These are phyloP conservation scores for Heliconius hewitsoni DNA, from an alignment of 1,140 invertebrate genomes.

Conservation along the genomic window DNA sequence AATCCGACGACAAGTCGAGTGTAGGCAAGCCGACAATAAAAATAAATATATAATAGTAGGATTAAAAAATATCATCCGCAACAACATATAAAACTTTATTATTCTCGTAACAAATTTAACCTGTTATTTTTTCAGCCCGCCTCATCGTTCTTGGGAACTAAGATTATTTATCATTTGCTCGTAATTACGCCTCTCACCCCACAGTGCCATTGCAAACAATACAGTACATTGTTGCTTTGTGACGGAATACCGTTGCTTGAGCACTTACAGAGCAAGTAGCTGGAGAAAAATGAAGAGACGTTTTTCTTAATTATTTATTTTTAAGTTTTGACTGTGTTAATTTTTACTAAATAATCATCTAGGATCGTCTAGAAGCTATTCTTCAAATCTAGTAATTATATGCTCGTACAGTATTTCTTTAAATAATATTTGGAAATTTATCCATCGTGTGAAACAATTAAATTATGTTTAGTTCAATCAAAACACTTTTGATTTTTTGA, in stretches of 20 bases:
- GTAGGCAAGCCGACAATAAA: no score
- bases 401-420: no score
- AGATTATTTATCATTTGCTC: conserved; percentile 6
- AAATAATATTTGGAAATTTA: no score
- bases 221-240: conserved; percentile 2
- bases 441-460: no score
- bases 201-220: conserved; percentile 4
- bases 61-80: not conserved
- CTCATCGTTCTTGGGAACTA: conserved; percentile 11
- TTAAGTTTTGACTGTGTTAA: not conserved
- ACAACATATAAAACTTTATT: not conserved
- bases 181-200: conserved; percentile 4
- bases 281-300: not conserved
- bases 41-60: not conserved
- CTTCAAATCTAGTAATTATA: no score
- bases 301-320: not conserved
- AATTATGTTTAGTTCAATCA: no score
- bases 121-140: conserved; percentile 6
- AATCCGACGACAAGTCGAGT: no score
- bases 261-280: not conserved
- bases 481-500: no score
- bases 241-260: not conserved
- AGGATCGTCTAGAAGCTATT: no score
- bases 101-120: not conserved
- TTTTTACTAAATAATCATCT: not conserved